These are phyloP conservation scores for Hemicentrotus pulcherrimus DNA, from an alignment of 35 echinoderm and acorn worm species.

Conservation along the genomic window DNA sequence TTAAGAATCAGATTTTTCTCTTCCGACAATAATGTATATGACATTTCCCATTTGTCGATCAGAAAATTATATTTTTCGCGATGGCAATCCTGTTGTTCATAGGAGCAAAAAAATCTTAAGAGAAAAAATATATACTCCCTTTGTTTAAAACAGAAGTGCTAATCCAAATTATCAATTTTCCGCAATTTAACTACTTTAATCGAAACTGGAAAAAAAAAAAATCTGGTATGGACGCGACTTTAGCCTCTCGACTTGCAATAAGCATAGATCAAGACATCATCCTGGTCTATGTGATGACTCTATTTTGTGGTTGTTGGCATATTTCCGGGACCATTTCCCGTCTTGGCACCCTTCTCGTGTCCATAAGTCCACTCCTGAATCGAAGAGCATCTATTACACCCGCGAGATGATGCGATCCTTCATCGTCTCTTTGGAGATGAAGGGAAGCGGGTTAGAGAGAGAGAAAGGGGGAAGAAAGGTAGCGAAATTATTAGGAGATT, in stretches of 20 bases:
- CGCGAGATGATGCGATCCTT: not conserved
- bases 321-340: slow-evolving; percentile 40
- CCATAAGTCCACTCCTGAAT: slow-evolving; percentile 23
- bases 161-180: not conserved
- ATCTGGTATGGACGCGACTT: not conserved
- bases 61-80: too few species aligned
- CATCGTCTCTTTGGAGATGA: not conserved
- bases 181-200: not conserved
- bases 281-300: not conserved
- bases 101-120: too few species aligned
- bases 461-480: not conserved
- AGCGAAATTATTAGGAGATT: not conserved
- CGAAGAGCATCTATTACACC: not conserved
- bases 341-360: slow-evolving; percentile 31
- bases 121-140: too few species aligned
- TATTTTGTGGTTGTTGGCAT: slow-evolving; percentile 31
- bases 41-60: too few species aligned
- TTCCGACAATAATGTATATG: too few species aligned
- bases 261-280: slow-evolving; percentile 18
- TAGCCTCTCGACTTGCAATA: slow-evolving; percentile 2
- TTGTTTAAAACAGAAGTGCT: too few species aligned
- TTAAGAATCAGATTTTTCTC: too few species aligned
- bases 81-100: too few species aligned
- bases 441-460: not conserved
- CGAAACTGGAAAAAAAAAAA: not conserved